Evolutionary conservation across 2,113 vertebrate genomes (phyloP).

Genomic region (Corvus hawaiiensis): DNA sequence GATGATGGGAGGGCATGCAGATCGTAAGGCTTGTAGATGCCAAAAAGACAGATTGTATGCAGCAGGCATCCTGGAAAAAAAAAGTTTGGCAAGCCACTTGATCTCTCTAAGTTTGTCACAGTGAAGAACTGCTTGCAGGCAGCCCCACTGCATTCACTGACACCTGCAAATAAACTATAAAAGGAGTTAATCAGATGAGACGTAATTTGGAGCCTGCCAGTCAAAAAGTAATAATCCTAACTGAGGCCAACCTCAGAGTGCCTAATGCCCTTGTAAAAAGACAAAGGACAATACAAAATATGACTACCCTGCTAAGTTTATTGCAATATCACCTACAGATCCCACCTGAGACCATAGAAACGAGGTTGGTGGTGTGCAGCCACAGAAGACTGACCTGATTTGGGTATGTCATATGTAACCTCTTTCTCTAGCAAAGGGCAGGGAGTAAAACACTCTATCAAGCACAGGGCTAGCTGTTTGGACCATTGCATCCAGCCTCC

Average conservation of each 20-base stretch:
- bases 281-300: not conserved
- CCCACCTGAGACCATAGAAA: not conserved
- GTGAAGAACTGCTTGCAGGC: not conserved
- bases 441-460: not conserved
- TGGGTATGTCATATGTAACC: fast-evolving
- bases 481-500: not conserved
- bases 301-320: not conserved
- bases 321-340: not conserved
- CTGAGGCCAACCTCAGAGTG: not conserved
- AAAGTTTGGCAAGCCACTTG: slow-evolving; percentile 12
- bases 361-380: not conserved
- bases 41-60: slow-evolving; percentile 39
- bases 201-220: not conserved
- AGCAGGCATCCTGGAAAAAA: slow-evolving; percentile 24
- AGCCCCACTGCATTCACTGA: not conserved
- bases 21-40: not conserved
- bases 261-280: not conserved
- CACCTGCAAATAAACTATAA: not conserved
- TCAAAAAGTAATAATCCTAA: not conserved
- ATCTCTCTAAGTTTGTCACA: slow-evolving; percentile 22
- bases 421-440: not conserved
- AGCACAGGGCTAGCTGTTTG: not conserved
- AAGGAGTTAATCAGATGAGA: not conserved
- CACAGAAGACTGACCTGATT: not conserved
- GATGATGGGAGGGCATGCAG: not conserved